phyloP scores from a whole-genome alignment of 1,140 invertebrate genomes.

The Globodera ellingtonae region DNA sequence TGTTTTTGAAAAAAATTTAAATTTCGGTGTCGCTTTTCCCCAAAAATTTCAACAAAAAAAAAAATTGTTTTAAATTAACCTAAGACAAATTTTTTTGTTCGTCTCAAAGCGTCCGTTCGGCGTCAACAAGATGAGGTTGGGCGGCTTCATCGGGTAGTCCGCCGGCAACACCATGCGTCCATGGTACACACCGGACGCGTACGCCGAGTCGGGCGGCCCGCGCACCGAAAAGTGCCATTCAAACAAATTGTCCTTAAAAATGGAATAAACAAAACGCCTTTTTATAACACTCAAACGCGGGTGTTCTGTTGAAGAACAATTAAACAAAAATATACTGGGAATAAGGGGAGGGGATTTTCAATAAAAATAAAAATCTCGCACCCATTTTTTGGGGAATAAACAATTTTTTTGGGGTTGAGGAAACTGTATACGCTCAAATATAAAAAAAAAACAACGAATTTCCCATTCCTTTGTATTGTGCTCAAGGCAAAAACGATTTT shows the following conservation, averaged over 20 bases:
- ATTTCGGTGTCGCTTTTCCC: no score
- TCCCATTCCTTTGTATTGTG: no score
- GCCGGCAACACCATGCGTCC: slow-evolving; percentile 80
- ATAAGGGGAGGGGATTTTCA: no score
- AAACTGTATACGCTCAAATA: neutral
- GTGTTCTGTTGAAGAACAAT: no score
- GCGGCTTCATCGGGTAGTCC: slow-evolving; percentile 97
- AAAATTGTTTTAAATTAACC: neutral
- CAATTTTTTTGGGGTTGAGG: no score
- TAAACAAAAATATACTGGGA: no score
- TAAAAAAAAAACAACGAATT: neutral
- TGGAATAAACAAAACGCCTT: no score
- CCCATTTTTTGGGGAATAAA: no score
- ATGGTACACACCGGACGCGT: slow-evolving; percentile 69
- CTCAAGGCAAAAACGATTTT: no score
- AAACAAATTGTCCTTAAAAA: slow-evolving; percentile 81
- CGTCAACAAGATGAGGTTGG: slow-evolving; percentile 90
- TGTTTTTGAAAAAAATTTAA: no score
- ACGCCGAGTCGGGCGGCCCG: slow-evolving; percentile 51
- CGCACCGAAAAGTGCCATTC: slow-evolving; percentile 93
- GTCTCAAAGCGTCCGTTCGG: slow-evolving; percentile 92
- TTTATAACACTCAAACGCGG: no score
- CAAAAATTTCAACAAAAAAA: neutral
- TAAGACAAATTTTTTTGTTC: slow-evolving; percentile 89
- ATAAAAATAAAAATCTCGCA: no score